These are phyloP conservation scores for Sabatieria punctata DNA, from an alignment of 2,888 invertebrate genomes.

Conservation along the genomic window DNA sequence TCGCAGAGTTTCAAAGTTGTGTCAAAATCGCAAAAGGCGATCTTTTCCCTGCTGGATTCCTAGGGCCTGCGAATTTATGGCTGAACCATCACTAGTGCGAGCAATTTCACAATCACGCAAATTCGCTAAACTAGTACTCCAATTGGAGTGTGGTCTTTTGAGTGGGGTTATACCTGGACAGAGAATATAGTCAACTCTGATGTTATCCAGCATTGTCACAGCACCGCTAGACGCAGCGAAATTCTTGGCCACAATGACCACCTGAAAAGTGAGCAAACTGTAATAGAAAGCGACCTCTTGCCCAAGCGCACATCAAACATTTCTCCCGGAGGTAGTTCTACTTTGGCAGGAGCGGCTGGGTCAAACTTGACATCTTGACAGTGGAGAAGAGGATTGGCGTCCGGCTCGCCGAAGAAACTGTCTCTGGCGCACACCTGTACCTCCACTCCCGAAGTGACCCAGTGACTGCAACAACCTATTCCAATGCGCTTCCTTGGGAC, in stretches of 20 bases:
- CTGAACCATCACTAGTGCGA: no score
- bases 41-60: no score
- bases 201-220: background rate
- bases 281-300: background rate
- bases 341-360: background rate
- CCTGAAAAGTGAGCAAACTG: background rate
- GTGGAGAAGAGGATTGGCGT: background rate
- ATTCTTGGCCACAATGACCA: background rate
- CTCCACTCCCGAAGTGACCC: background rate
- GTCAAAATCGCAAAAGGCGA: no score
- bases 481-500: background rate
- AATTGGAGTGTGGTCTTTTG: no score
- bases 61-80: no score
- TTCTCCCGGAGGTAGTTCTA: background rate
- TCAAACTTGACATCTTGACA: background rate
- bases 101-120: no score
- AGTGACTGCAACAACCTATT: background rate
- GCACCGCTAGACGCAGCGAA: background rate
- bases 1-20: no score
- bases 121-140: background rate
- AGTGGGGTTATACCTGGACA: background rate
- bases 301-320: background rate
- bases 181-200: background rate
- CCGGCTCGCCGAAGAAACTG: background rate
- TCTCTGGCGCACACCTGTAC: background rate